Evolutionary conservation across 1,140 invertebrate genomes (phyloP), one percentile per base, ranked within the genome.

Genomic region (Plodia interpunctella): DNA sequence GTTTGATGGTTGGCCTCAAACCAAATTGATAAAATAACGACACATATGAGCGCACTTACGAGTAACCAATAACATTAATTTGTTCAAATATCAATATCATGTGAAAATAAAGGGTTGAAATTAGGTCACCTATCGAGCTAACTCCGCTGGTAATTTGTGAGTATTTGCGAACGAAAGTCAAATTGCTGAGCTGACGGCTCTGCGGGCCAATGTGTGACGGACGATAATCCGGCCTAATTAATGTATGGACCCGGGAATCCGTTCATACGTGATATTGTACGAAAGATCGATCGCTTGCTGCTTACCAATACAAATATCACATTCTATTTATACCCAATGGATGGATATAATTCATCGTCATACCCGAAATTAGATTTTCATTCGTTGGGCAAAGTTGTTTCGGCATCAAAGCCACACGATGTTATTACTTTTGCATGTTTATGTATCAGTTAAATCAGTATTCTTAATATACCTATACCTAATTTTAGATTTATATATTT

Each of bases 191-290:
- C 55, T 38, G 63, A 66, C 61, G 64, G 64, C 64, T 67, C 66
- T 5, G 18, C 55, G 53, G 60, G 67, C 67, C 53, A 66, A 50
- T 63, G 56, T 57, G 65, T 68, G 63, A 66, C 65, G 61, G 60
- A 64, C 63, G 57, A 55, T 70, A 70, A 72, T 70, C 62, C 70
- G 49, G 54, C 35, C 58, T 75, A 70, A 75, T 72, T 70, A 72
- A 72, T 72, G 59, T 68, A 70, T 70, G 57, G 53, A 52, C 30
- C 60, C 17, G 59, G 44, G 56, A 56, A 61, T 64, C 61, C 59
- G 61, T 63, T 60, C 25, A 50, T 49, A 55, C 57, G 18, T 61
- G 63, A 60, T 66, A 66, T 55, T 67, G 52, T 69, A 58, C 11
- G 59, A 61, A 51, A 61, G 63, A 65, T 65, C 63, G 63, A 60